phyloP scores from a whole-genome alignment of 2,797 vertebrate genomes.

The Mionectes olivaceus region DNA sequence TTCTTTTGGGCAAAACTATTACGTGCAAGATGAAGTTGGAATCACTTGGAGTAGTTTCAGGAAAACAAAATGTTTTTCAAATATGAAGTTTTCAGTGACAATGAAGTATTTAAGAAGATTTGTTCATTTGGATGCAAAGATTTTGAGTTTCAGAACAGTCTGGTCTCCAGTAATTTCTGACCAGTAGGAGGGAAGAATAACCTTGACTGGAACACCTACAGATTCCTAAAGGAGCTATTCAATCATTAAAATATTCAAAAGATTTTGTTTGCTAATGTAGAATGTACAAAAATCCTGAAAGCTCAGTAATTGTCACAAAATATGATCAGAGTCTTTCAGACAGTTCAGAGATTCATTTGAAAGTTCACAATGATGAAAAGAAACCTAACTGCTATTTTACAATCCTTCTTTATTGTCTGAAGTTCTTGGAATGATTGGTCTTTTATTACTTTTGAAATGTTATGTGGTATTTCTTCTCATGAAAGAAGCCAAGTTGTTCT shows the following conservation, averaged over 20 bases:
- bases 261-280: not conserved
- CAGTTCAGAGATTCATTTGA: not conserved
- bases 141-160: not conserved
- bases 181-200: not conserved
- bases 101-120: not conserved
- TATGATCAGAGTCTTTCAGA: not conserved
- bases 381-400: not conserved
- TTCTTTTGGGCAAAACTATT: not conserved
- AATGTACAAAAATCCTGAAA: constrained; percentile 3
- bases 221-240: not conserved
- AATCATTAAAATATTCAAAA: not conserved
- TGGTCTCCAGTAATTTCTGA: not conserved
- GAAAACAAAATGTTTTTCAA: not conserved
- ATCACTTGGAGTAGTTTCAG: not conserved
- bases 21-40: not conserved
- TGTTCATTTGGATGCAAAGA: not conserved
- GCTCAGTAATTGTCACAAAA: not conserved
- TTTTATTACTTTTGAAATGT: constrained; percentile 30
- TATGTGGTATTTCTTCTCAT: not conserved
- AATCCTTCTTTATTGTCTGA: not conserved
- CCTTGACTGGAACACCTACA: not conserved
- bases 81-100: not conserved
- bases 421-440: not conserved
- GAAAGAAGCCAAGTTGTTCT: not conserved
- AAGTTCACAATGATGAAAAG: constrained; percentile 20